These are phyloP conservation scores for Lagopus muta DNA, from an alignment of 2,113 vertebrate species.

Conservation along the genomic window DNA sequence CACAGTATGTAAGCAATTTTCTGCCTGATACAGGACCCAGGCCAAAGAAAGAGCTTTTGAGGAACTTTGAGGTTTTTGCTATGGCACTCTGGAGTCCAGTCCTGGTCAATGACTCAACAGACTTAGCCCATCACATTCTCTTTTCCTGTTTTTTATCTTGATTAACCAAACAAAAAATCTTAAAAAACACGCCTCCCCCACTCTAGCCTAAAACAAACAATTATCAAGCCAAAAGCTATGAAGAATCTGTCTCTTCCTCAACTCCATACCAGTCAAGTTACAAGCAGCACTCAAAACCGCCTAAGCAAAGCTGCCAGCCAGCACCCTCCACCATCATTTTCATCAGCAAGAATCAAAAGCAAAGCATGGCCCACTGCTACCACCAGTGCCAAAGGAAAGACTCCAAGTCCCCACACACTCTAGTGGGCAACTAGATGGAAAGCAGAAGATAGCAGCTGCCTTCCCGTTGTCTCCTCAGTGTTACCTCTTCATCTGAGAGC, in stretches of 20 bases:
- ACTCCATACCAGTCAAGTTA: neutral
- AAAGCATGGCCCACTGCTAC: slow-evolving; percentile 3
- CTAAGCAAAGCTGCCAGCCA: slow-evolving; percentile 20
- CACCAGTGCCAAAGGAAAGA: slow-evolving; percentile 23
- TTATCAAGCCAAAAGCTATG: neutral
- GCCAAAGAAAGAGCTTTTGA: neutral
- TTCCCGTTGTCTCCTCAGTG: neutral
- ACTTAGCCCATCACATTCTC: neutral
- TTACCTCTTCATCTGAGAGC: slow-evolving; percentile 85
- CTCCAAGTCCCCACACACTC: neutral
- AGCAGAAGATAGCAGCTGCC: slow-evolving; percentile 9
- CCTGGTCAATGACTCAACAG: neutral
- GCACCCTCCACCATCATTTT: slow-evolving; percentile 38
- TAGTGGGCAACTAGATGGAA: neutral
- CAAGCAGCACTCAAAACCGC: neutral
- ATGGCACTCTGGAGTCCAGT: neutral
- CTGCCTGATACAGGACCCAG: neutral
- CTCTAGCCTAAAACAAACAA: neutral
- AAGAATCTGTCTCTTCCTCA: neutral
- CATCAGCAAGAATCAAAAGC: slow-evolving; percentile 18
- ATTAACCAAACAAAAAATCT: neutral
- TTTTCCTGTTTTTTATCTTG: neutral
- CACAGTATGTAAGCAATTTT: neutral
- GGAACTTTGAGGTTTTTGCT: neutral
- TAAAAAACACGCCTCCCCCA: neutral